phyloP scores from a whole-genome alignment of 2,888 invertebrate genomes.

The Aporophyla nigra region DNA sequence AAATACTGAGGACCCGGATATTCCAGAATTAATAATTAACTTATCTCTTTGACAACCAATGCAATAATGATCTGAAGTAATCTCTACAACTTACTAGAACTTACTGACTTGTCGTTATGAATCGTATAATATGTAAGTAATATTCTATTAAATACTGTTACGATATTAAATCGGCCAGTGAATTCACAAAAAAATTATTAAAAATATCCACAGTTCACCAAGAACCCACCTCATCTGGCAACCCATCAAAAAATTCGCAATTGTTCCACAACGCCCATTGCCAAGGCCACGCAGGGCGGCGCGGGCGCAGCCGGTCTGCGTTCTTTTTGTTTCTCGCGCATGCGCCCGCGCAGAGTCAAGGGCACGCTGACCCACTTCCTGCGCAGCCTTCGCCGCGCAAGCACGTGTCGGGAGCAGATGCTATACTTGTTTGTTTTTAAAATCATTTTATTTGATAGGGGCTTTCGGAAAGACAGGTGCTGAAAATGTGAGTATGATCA shows the following conservation, averaged over 20 bases:
- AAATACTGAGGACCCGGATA: no score
- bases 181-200: background rate
- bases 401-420: constrained; percentile 76
- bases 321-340: constrained; percentile 64
- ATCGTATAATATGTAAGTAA: no score
- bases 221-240: constrained; percentile 58
- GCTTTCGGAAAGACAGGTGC: constrained; percentile 50
- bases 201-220: constrained; percentile 10
- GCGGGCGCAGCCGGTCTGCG: constrained; percentile 71
- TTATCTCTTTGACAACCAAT: no score
- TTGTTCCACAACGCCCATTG: constrained; percentile 68
- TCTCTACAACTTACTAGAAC: no score
- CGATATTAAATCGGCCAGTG: no score
- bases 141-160: no score
- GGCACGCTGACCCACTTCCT: constrained; percentile 85
- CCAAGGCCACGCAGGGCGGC: constrained; percentile 74
- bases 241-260: constrained; percentile 69
- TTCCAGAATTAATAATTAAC: no score
- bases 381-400: constrained; percentile 76
- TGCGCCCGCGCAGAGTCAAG: constrained; percentile 77
- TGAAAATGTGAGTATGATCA: constrained; percentile 45
- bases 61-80: no score
- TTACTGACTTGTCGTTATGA: background rate
- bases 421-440: constrained; percentile 62
- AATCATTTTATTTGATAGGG: constrained; percentile 52